Conservation (phyloP, 2,797 vertebrate species). For the Erethizon dorsatum region DNA sequence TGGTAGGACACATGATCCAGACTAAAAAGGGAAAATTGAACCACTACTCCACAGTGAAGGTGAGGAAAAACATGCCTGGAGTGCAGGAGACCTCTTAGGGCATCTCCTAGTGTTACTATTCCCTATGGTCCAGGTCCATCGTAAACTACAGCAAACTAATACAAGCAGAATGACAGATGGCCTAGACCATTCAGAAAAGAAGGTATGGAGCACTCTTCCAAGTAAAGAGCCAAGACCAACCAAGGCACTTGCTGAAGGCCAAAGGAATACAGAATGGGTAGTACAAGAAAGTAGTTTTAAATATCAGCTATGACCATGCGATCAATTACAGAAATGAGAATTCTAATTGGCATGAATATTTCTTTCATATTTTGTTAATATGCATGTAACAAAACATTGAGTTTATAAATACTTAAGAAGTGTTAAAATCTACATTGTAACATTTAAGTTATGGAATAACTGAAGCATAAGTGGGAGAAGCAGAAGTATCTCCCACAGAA, state of each 20-base stretch:
- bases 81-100: background rate
- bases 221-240: background rate
- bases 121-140: background rate
- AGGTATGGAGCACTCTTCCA: background rate
- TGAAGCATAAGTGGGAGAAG: background rate
- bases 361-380: background rate
- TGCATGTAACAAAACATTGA: background rate
- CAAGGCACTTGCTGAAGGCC: background rate
- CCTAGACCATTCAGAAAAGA: background rate
- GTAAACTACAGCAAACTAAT: background rate
- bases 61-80: no score
- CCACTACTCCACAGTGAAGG: background rate
- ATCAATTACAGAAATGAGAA: background rate
- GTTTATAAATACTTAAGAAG: background rate
- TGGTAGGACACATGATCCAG: background rate
- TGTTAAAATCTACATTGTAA: background rate
- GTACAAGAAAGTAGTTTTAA: background rate
- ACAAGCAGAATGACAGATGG: background rate
- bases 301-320: background rate
- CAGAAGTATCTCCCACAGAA: background rate
- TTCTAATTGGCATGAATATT: background rate
- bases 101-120: background rate
- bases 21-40: background rate
- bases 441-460: background rate
- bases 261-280: background rate